Evolutionary conservation across 2,797 vertebrate genomes (phyloP).

Genomic region (Brachyalestes nurse): DNA sequence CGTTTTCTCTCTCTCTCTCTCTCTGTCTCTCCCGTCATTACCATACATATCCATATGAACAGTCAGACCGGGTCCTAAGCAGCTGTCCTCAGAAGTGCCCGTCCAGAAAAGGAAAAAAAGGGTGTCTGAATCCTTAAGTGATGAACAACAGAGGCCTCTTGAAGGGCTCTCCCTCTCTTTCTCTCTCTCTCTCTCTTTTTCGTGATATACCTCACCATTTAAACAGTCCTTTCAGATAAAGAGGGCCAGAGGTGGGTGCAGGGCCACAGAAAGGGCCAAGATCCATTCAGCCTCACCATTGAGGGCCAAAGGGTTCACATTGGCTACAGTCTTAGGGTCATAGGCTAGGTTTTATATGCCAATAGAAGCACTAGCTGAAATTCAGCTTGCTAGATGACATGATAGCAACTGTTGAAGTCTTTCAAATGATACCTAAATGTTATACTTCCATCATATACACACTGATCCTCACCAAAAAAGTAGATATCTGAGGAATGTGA

Average conservation of each 20-base stretch:
- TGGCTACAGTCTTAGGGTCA: constrained; percentile 47
- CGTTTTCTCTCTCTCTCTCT: constrained; percentile 17
- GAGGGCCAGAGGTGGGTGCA: constrained; percentile 45
- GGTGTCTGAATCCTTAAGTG: constrained; percentile 44
- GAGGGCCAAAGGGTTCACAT: constrained; percentile 32
- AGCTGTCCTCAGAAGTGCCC: constrained; percentile 59
- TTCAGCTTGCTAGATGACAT: neutral
- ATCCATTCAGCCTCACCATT: constrained; percentile 36
- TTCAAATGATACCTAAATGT: too few species aligned
- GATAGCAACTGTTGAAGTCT: too few species aligned
- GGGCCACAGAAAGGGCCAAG: constrained; percentile 37
- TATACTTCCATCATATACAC: too few species aligned
- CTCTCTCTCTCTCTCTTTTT: constrained; percentile 20
- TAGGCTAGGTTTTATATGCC: constrained; percentile 28
- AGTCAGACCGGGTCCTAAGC: constrained; percentile 51
- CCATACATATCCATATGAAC: constrained; percentile 67
- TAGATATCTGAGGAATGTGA: too few species aligned
- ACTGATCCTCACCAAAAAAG: too few species aligned
- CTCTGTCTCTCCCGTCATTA: constrained; percentile 55
- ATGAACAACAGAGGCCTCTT: constrained; percentile 53
- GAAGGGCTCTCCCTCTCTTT: constrained; percentile 37
- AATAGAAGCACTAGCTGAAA: constrained; percentile 15
- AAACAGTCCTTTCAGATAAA: constrained; percentile 43
- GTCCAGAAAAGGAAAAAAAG: constrained; percentile 45
- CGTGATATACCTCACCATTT: constrained; percentile 44